These are phyloP conservation scores for Meandrina meandrites DNA, from an alignment of 92 coral and sea anemone species.

Conservation along the genomic window DNA sequence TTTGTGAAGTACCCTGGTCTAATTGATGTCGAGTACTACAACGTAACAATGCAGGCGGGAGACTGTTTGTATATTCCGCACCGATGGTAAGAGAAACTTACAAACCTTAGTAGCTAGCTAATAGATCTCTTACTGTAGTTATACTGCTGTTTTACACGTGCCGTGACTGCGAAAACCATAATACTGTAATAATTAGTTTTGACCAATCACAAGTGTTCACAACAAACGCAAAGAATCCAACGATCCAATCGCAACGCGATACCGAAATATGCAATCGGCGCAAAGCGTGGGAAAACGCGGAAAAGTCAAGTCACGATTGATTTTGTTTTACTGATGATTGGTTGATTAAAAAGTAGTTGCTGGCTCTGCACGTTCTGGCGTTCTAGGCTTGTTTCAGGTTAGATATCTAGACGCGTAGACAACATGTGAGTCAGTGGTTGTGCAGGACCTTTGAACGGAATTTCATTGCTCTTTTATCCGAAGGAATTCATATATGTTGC, in stretches of 20 bases:
- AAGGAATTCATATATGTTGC: too few relatives aligned
- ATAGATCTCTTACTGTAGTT: background rate
- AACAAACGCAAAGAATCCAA: background rate
- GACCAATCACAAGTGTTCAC: too few relatives aligned
- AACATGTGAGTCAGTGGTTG: too few relatives aligned
- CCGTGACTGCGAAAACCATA: background rate
- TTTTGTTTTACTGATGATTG: background rate
- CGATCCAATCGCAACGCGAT: background rate
- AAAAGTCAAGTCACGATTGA: too few relatives aligned
- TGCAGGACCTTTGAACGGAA: too few relatives aligned
- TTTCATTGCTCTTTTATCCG: too few relatives aligned
- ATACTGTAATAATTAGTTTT: background rate
- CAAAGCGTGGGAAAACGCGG: background rate
- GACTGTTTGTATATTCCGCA: conserved; percentile 93
- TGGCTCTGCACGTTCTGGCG: background rate
- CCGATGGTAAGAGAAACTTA: conserved; percentile 63
- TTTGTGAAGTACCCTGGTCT: conserved; percentile 93
- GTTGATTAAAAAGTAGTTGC: background rate
- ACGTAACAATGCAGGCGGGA: conserved; percentile 87
- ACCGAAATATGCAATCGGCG: background rate
- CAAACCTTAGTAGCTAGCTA: background rate
- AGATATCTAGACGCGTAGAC: too few relatives aligned
- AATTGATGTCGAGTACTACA: conserved; percentile 77
- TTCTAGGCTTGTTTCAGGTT: too few relatives aligned
- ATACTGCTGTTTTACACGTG: background rate